phyloP scores from a whole-genome alignment of 2,888 invertebrate species.

The Flexamia atlantica region DNA sequence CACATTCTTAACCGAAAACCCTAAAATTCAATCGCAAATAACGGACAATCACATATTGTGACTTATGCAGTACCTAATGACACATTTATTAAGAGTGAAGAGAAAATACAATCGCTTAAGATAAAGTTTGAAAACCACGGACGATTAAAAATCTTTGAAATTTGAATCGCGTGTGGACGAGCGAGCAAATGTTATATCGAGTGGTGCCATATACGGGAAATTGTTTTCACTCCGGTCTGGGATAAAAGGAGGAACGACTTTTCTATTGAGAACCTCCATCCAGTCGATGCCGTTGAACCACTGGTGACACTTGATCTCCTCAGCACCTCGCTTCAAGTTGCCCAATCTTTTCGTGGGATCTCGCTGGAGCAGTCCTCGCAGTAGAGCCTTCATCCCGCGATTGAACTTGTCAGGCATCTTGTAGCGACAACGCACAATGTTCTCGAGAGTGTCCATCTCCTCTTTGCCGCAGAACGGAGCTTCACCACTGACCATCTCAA shows the following conservation, averaged over 20 bases:
- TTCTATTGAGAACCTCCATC: slow-evolving; percentile 88
- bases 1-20: no score
- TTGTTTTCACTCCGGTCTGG: slow-evolving; percentile 73
- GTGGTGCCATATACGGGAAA: neutral
- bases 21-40: no score
- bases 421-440: slow-evolving; percentile 94
- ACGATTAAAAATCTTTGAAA: neutral
- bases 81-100: neutral
- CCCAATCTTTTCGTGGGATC: slow-evolving; percentile 90
- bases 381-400: slow-evolving; percentile 89
- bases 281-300: slow-evolving; percentile 93
- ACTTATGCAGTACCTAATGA: no score
- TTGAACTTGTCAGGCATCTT: slow-evolving; percentile 91
- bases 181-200: neutral
- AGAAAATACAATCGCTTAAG: slow-evolving; percentile 4
- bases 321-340: slow-evolving; percentile 89
- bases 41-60: no score
- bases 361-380: slow-evolving; percentile 89
- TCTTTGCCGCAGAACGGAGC: slow-evolving; percentile 97
- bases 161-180: neutral
- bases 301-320: slow-evolving; percentile 92
- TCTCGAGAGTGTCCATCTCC: slow-evolving; percentile 96
- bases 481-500: slow-evolving; percentile 94
- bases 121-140: neutral
- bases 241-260: slow-evolving; percentile 80